phyloP scores from a whole-genome alignment of 2,888 invertebrate species.

The Magallana nippona region DNA sequence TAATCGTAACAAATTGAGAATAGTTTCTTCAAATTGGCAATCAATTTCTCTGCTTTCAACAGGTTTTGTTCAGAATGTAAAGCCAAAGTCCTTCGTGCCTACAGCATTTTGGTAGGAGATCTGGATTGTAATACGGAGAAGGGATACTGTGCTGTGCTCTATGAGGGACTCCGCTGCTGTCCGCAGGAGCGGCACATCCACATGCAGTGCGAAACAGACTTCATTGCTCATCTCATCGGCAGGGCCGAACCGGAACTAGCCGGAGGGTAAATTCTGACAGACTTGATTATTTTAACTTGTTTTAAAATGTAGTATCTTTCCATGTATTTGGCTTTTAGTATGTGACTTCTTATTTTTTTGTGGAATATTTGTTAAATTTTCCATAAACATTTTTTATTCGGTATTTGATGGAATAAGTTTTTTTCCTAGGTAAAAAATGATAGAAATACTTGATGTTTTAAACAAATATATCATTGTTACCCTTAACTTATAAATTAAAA shows the following conservation, averaged over 20 bases:
- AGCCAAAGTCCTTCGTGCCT: conserved; percentile 92
- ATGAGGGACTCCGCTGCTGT: conserved; percentile 89
- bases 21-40: no score
- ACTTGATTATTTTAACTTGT: not conserved
- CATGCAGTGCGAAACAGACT: conserved; percentile 92
- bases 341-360: no score
- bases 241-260: conserved; percentile 95
- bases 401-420: no score
- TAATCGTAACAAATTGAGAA: no score
- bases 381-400: no score
- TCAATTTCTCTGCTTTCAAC: conserved; percentile 45
- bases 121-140: conserved; percentile 90
- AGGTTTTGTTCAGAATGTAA: conserved; percentile 95
- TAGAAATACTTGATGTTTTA: no score
- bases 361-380: no score
- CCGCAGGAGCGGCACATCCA: conserved; percentile 92
- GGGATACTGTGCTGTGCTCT: conserved; percentile 92
- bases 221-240: conserved; percentile 91
- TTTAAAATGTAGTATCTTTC: not conserved
- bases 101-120: conserved; percentile 88
- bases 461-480: no score
- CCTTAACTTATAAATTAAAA: no score
- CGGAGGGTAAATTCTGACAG: conserved; percentile 84
- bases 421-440: no score
- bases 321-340: no score